Conservation (phyloP, 2,113 vertebrate species). For the Lampris megalopsis region DNA sequence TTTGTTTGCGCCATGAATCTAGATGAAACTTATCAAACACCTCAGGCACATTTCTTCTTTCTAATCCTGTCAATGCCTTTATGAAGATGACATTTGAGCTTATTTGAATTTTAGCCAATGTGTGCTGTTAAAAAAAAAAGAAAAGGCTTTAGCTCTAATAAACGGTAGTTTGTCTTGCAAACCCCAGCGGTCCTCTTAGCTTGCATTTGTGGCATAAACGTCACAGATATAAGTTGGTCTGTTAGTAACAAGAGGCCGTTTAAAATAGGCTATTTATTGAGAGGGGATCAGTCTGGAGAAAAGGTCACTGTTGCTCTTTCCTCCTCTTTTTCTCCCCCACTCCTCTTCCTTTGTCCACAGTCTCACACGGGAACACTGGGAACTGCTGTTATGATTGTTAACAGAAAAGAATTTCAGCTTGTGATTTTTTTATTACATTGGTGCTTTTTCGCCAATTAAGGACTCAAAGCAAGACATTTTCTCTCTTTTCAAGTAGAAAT, state of each 20-base stretch:
- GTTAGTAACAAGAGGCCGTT: slow-evolving; percentile 66
- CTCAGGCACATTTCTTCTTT: not conserved
- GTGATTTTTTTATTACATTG: slow-evolving; percentile 70
- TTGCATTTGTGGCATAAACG: slow-evolving; percentile 65
- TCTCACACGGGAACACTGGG: slow-evolving; percentile 76
- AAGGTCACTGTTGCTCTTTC: slow-evolving; percentile 59
- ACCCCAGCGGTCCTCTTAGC: slow-evolving; percentile 36
- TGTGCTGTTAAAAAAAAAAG: not conserved
- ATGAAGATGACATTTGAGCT: slow-evolving; percentile 5
- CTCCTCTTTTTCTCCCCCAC: slow-evolving; percentile 46
- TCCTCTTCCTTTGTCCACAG: slow-evolving; percentile 50
- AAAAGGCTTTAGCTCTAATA: not conserved
- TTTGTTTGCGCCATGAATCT: not conserved
- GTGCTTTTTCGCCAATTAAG: slow-evolving; percentile 74
- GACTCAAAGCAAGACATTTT: slow-evolving; percentile 36
- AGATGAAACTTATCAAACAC: slow-evolving; percentile 13
- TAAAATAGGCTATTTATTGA: slow-evolving; percentile 76
- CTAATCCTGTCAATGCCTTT: slow-evolving; percentile 5
- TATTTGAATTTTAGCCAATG: not conserved
- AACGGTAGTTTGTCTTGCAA: slow-evolving; percentile 13
- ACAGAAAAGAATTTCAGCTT: slow-evolving; percentile 69
- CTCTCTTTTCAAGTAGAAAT: not conserved
- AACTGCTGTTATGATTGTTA: slow-evolving; percentile 78
- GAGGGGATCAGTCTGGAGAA: slow-evolving; percentile 69
- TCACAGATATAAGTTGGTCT: slow-evolving; percentile 69